A percentile compares a stretch with the other conserved stretches of the same genome.
Conservation (phyloP, 1,140 invertebrate genomes). For the Potamilus streckersoni region DNA sequence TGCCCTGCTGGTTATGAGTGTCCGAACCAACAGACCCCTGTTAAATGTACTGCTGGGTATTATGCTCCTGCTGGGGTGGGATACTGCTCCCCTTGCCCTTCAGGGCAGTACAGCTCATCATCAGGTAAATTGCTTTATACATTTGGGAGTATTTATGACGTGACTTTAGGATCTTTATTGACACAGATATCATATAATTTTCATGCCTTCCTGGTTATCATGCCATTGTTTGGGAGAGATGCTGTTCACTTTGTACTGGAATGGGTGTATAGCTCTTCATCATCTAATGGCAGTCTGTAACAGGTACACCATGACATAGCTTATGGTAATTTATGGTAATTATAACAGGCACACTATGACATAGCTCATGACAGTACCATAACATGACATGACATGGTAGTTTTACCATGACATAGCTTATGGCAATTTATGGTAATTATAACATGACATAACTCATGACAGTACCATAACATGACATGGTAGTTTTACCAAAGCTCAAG, state of each 20-base stretch:
- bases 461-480: too few species aligned
- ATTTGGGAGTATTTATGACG: not conserved
- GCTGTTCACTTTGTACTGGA: not conserved
- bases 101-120: constrained; percentile 42
- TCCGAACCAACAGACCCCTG: constrained; percentile 30
- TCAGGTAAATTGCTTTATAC: constrained; percentile 29
- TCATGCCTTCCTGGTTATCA: not conserved
- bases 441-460: too few species aligned
- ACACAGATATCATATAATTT: constrained; percentile 3
- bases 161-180: not conserved
- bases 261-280: not conserved
- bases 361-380: too few species aligned
- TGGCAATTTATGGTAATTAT: too few species aligned
- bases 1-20: constrained; percentile 53
- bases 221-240: not conserved
- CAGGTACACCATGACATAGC: too few species aligned
- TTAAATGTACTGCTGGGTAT: constrained; percentile 37
- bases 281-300: not conserved
- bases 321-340: too few species aligned
- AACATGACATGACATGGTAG: too few species aligned
- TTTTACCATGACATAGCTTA: too few species aligned
- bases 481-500: too few species aligned
- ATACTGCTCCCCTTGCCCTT: constrained; percentile 50
- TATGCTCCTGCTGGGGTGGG: constrained; percentile 42
- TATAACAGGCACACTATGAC: too few species aligned